These are phyloP conservation scores for Orthonychiurus folsomi DNA, from an alignment of 2,888 invertebrate species.

Conservation along the genomic window DNA sequence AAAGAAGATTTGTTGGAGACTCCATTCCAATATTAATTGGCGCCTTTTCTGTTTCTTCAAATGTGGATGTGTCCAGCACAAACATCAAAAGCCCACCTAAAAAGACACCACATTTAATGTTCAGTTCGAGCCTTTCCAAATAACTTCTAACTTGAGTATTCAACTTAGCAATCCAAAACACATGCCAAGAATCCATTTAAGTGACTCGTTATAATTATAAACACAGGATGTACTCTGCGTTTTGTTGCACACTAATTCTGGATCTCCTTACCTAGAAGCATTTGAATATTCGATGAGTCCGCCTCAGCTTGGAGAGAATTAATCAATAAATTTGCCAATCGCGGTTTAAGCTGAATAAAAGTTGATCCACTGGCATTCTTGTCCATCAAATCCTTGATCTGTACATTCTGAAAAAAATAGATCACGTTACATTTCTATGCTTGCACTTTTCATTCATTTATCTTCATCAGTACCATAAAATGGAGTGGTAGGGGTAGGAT, in stretches of 20 bases:
- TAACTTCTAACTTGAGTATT: too few relatives aligned
- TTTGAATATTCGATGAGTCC: constrained; percentile 77
- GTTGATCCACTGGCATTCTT: constrained; percentile 43
- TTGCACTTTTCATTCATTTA: constrained; percentile 49
- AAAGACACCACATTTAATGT: constrained; percentile 1
- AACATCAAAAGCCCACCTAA: constrained; percentile 63
- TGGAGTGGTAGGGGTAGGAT: constrained; percentile 87
- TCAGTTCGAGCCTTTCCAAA: too few relatives aligned
- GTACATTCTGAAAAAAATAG: constrained; percentile 42
- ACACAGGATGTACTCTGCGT: background rate
- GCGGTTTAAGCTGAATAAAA: constrained; percentile 62
- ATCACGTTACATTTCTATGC: too few relatives aligned
- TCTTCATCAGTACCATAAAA: constrained; percentile 69
- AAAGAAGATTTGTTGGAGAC: constrained; percentile 55
- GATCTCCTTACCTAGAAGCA: constrained; percentile 66
- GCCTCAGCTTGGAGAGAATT: constrained; percentile 73
- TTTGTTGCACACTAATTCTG: constrained; percentile 1
- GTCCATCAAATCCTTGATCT: constrained; percentile 44
- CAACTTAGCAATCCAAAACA: too few relatives aligned
- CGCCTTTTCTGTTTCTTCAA: constrained; percentile 59
- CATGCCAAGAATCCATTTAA: too few relatives aligned
- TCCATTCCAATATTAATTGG: constrained; percentile 46
- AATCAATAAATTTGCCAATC: constrained; percentile 69
- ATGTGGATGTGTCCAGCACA: constrained; percentile 68
- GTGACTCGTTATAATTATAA: constrained; percentile 7